Base-by-base conservation (phyloP, 1,140 invertebrate genomes). In the Cylas formicarius region DNA sequence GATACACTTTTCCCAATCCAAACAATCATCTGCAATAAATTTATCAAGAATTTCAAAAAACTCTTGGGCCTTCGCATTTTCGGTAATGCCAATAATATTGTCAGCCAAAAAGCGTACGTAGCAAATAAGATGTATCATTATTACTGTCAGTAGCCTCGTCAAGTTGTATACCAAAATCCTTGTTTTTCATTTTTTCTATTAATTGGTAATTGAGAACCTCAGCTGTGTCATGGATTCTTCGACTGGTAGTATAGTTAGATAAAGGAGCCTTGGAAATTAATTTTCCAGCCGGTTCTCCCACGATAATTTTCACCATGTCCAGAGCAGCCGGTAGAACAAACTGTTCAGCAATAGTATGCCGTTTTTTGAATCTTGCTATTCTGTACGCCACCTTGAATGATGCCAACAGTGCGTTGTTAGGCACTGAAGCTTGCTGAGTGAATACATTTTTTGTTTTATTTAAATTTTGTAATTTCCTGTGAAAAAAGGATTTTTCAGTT, bases 301-400 rank as follows among this genome's bases (percentile, higher is more conserved):
- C 22, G 54, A 63, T 59, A 56, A 57, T 55, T 31, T 50, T 43
- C 18, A 61, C 55, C 50, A 62, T 55, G 43, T 56, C 47, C 42
- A 58, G 42, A 47, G 58, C 44, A 46, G 57, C 57, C 40, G 60
- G 57, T 53, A 66, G 24, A 50, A 66, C 60, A 45, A 62, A 48
- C 33, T 65, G 26, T 43, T 65, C 57, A 47, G 59, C 61, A 49
- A 65, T 64, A 31, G 53, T 64, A 48, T 63, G 56, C 40, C 53
- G 50, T 58, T 68, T 63, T 52, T 52, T 59, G 47, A 45, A 51
- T 57, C 62, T 63, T 31, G 65, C 57, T 16, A 61, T 50, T 36
- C 44, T 42, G 22, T 48, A 49, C 26, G 56, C 24, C 10, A 60
- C 52, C 32, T 57, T 45, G 44, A 50, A 63, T 36, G 52, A 55